These are phyloP conservation scores for Halcyon chelicuti DNA, from an alignment of 2,797 vertebrate species.

Conservation along the genomic window DNA sequence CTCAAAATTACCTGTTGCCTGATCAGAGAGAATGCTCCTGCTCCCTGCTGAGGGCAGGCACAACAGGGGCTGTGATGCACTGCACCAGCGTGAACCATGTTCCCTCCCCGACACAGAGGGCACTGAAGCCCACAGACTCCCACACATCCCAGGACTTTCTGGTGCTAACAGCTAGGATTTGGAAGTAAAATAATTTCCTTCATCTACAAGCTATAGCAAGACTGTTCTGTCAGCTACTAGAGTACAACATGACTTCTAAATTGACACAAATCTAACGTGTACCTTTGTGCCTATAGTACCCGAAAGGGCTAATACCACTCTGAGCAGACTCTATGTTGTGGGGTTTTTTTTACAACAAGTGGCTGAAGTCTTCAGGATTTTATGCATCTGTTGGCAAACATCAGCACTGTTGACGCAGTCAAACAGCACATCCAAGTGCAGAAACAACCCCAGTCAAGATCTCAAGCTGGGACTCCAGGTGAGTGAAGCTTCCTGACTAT, in stretches of 20 bases:
- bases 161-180: not conserved
- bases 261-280: not conserved
- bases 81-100: fast-evolving
- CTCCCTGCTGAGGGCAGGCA: not conserved
- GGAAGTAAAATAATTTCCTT: not conserved
- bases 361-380: not conserved
- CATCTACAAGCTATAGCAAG: not conserved
- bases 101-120: not conserved
- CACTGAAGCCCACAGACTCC: not conserved
- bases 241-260: not conserved
- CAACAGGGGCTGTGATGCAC: not conserved
- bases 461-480: not conserved
- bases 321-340: not conserved
- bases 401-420: not conserved
- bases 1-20: not conserved
- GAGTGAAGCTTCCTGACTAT: not conserved
- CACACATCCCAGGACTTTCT: not conserved
- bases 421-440: not conserved
- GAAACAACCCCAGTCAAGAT: not conserved
- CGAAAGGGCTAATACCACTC: not conserved
- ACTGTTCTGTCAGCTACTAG: not conserved
- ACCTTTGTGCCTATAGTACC: not conserved
- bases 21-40: not conserved
- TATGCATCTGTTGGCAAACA: not conserved
- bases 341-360: not conserved